Evolutionary conservation across 2,113 vertebrate genomes (phyloP), one percentile per base, ranked within the genome.

Genomic region (Oplegnathus fasciatus): DNA sequence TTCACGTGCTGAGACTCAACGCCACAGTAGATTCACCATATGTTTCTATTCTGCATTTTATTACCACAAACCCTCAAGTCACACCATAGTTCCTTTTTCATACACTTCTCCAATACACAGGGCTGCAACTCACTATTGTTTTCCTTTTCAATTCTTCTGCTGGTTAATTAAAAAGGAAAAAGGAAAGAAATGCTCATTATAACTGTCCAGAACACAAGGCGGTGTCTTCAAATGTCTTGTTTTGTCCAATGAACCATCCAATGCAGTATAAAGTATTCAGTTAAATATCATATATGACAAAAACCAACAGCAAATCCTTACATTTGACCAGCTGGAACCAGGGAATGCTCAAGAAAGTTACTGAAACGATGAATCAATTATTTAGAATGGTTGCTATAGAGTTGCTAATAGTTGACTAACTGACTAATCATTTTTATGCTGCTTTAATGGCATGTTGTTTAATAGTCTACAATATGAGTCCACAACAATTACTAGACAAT

Each of bases 41-140:
- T 30, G 65, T 86, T 85, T 80, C 72, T 80, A 67, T 88, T 91
- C 86, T 85, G 75, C 79, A 58, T 65, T 86, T 73, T 46, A 4
- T 78, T 3, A 75, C 40, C 78, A 50, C 72, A 80, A 67, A 32
- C 61, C 6, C n/a, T 50, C 9, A 57, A 37, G 71, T 68, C 37
- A 68, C 5, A 32, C 13, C 2, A 57, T 5, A 75, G 57, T 71
- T 88, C 77, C 66, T 57, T 74, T 85, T 87, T 71, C 42, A 52
- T 18, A 28, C 6, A 81, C 30, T 78, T 86, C 44, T 78, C 55
- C 42, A 60, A 5, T 34, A 37, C 34, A 24, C 28, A 20, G 15
- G 22, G 30, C 40, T 30, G 34, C 40, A 70, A 24, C 8, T 5
- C 17, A 70, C 48, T 18, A 24, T 61, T n/a, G 26, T 50, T 66